phyloP scores from a whole-genome alignment of 2,888 invertebrate species.

The Ophioninae sp. region DNA sequence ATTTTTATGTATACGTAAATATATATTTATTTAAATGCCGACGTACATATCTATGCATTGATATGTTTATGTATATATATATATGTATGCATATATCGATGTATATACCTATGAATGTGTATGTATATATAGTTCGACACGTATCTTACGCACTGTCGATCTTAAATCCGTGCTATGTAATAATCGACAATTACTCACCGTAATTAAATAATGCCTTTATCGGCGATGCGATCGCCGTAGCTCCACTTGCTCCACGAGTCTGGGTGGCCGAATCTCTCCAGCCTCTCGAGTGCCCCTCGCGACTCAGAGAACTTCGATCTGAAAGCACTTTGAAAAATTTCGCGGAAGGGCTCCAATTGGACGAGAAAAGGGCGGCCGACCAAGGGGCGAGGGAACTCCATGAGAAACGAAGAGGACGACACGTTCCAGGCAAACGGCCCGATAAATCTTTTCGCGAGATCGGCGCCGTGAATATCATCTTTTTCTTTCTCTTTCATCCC shows the following conservation, averaged over 20 bases:
- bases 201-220: constrained; percentile 77
- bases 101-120: not conserved
- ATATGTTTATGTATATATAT: too few relatives aligned
- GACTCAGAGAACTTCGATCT: constrained; percentile 22
- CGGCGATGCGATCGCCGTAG: constrained; percentile 65
- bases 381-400: constrained; percentile 7
- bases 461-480: constrained; percentile 44
- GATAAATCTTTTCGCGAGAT: constrained; percentile 72
- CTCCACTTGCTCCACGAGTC: constrained; percentile 57
- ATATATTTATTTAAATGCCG: too few relatives aligned
- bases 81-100: too few relatives aligned
- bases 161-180: constrained; percentile 70
- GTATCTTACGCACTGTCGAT: constrained; percentile 50
- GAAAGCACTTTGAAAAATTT: constrained; percentile 25
- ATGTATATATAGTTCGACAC: not conserved
- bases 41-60: too few relatives aligned
- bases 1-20: too few relatives aligned
- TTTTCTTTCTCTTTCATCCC: constrained; percentile 20
- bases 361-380: not conserved
- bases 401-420: constrained; percentile 62
- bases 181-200: constrained; percentile 76
- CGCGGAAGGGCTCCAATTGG: constrained; percentile 4
- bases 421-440: constrained; percentile 65
- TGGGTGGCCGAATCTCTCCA: constrained; percentile 72
- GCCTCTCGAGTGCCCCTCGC: constrained; percentile 22